Percentiles rank a stretch among this genome's conserved stretches.
These are phyloP conservation scores for Oryzaephilus surinamensis DNA, from an alignment of 1,140 invertebrate genomes.

Conservation along the genomic window DNA sequence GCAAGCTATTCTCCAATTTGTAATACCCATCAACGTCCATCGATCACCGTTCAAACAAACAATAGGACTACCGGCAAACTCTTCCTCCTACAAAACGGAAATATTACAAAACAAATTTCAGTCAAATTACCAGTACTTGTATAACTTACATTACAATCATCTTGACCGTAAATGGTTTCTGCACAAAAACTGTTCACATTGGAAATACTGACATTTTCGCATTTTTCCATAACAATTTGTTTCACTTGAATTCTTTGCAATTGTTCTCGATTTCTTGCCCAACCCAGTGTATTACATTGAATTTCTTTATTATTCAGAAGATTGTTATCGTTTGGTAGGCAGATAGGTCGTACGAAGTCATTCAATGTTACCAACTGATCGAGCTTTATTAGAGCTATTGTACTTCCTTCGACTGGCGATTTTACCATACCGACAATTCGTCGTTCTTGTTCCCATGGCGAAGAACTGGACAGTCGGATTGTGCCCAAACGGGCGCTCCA, in stretches of 20 bases:
- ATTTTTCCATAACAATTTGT: conserved; percentile 62
- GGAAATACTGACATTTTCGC: conserved; percentile 73
- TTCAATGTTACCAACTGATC: conserved; percentile 64
- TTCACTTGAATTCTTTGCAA: conserved; percentile 66
- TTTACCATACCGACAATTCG: conserved; percentile 80
- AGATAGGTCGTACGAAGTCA: conserved; percentile 74
- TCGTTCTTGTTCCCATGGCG: conserved; percentile 80
- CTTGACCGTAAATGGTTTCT: conserved; percentile 64
- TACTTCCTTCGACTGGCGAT: conserved; percentile 78
- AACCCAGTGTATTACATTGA: conserved; percentile 73
- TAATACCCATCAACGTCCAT: conserved; percentile 65
- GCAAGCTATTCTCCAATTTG: conserved; percentile 74
- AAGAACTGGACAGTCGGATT: conserved; percentile 60
- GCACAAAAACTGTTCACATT: conserved; percentile 71
- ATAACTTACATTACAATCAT: conserved; percentile 66
- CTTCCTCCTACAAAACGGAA: conserved; percentile 56
- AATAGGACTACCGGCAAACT: conserved; percentile 75
- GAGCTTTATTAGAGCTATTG: conserved; percentile 68
- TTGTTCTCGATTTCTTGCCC: conserved; percentile 68
- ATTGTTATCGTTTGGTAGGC: conserved; percentile 48
- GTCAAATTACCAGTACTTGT: neutral
- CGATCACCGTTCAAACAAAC: conserved; percentile 55
- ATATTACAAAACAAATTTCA: neutral
- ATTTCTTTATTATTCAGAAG: conserved; percentile 19
- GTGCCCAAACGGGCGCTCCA: conserved; percentile 71